Evolutionary conservation across 2,113 vertebrate species (phyloP).

Genomic region (Colistium nudipinnis): DNA sequence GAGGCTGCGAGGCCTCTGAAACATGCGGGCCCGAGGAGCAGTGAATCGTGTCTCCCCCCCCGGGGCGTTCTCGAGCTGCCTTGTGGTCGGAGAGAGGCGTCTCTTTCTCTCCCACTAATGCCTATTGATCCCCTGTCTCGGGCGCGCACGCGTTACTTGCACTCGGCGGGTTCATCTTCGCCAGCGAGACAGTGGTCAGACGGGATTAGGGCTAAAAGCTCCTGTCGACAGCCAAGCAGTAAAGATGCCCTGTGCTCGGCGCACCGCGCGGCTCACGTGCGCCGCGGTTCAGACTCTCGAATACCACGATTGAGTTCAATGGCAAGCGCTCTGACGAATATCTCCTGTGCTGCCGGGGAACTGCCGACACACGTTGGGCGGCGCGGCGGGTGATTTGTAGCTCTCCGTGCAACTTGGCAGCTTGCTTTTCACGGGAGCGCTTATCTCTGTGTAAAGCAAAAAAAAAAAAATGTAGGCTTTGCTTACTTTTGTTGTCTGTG

Average conservation of each 20-base stretch:
- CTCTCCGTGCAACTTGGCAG: neutral
- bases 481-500: conserved; percentile 31
- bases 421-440: neutral
- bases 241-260: neutral
- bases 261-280: no score
- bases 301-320: no score
- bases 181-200: conserved; percentile 18
- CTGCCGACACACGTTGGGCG: neutral
- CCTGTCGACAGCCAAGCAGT: conserved; percentile 6
- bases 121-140: conserved; percentile 52
- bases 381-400: neutral
- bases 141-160: no score
- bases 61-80: conserved; percentile 31
- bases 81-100: conserved; percentile 35
- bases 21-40: neutral
- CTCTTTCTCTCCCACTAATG: conserved; percentile 47
- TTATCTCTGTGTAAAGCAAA: conserved; percentile 20
- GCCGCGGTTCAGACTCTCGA: no score
- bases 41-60: conserved; percentile 49
- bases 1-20: conserved; percentile 11
- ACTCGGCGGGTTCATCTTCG: conserved; percentile 7
- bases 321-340: no score
- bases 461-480: conserved; percentile 39
- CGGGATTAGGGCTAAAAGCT: conserved; percentile 24
- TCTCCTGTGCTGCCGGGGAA: neutral